Evolutionary conservation across 2,888 invertebrate genomes (phyloP), one percentile per base, ranked within the genome.

Genomic region (Willowsia nigromaculata): DNA sequence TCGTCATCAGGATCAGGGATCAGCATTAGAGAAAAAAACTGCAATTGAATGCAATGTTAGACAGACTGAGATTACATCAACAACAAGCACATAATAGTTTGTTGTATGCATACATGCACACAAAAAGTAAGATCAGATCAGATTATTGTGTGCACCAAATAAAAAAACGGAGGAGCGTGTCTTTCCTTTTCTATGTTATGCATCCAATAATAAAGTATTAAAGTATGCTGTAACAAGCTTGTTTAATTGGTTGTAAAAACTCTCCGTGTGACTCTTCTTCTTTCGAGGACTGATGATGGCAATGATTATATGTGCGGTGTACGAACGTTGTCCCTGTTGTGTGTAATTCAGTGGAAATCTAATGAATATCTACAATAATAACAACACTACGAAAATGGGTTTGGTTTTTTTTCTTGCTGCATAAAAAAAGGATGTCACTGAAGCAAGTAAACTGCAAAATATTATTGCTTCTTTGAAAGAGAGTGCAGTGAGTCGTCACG

Each of bases 231-330:
- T 78, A 78, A 80, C 78, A 80, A 56, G 56, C 78, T 80, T 53
- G 78, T 37, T 80, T 80, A 80, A 80, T 80, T 80, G 78, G 78
- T 80, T 80, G 78, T 80, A 80, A 80, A 80, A 80, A 80, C 37
- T 81, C 62, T 81, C 62, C 43, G 25, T 81, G 81, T 81, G 40
- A 62, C 43, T 81, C 22, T 80, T 40, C 43, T 62, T n/a, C n/a
- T n/a, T n/a, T n/a, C n/a, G n/a, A 7, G 30, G 74, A 18, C 56
- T 76, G 47, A 33, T 53, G 74, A 74, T 25, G 27, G 47, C 47
- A 27, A 74, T 74, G 7, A 68, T 37, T 37, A 25, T 5, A 47
- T 47, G 25, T n/a, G 25, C 27, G 43, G 71, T 74, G 74, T 47
- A 30, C 18, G 1, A 9, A 43, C 43, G n/a, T 11, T 15, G 47